Evolutionary conservation across 2,113 vertebrate genomes (phyloP), one percentile per base, ranked within the genome.

Genomic region (Salminus brasiliensis): DNA sequence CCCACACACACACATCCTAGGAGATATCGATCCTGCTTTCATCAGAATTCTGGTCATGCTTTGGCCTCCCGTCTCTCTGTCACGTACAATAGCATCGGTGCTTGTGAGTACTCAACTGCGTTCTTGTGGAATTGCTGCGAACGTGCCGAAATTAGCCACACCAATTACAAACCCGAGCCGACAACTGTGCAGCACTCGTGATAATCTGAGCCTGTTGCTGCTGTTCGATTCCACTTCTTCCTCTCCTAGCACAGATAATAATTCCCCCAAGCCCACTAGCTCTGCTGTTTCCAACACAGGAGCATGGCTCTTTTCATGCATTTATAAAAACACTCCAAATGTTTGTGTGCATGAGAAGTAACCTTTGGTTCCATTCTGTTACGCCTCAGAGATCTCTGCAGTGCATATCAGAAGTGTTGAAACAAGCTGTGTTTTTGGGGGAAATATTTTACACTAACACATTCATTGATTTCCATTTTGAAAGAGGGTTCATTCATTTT

Each of bases 21-120:
- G 34, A 81, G 23, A 52, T 92, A 93, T 92, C 87, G 92, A 93
- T 92, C 88, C 80, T 83, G 75, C 49, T 62, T 85, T 91, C 89
- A 92, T 93, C 91, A 90, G 85, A 83, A 91, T 88, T 87, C 91
- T 85, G 86, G 88, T 88, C 88, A 88, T 85, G 84, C 84, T 83
- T 77, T 81, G 70, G 78, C 80, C 80, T 57, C 76, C 78, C 81
- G 72, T 83, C 78, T 65, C 84, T 81, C 80, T 85, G 77, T 88
- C 87, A 84, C 85, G 80, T 87, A 85, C 89, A 88, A 84, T 79
- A 78, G 84, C 60, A 79, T 85, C 30, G 2, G 41, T 45, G 76
- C 83, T 85, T 77, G 41, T 79, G 87, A 85, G 84, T 85, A 81
- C 83, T 80, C 87, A 80, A 67, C 78, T 76, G 83, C 43, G 80